These are phyloP conservation scores for Piscicola geometra DNA, from an alignment of 2,888 invertebrate species.

Conservation along the genomic window DNA sequence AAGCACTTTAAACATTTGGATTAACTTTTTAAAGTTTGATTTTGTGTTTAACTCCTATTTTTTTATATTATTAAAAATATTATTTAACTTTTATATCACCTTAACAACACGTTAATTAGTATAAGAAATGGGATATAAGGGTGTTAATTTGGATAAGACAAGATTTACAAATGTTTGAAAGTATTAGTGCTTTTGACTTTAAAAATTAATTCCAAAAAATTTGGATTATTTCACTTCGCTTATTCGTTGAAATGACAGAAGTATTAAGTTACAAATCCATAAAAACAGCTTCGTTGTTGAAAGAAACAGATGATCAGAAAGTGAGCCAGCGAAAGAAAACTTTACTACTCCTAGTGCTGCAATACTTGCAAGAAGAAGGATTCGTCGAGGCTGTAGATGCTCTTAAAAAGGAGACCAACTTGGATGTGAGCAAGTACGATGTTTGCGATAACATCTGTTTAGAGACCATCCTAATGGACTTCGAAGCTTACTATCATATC, in stretches of 20 bases:
- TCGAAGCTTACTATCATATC: constrained; percentile 76
- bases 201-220: no score
- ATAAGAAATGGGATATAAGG: no score
- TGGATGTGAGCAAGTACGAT: constrained; percentile 62
- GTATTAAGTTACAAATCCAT: constrained; percentile 53
- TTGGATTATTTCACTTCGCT: no score
- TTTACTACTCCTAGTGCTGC: constrained; percentile 55
- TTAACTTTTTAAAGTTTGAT: no score
- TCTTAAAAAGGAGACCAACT: constrained; percentile 69
- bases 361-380: constrained; percentile 57
- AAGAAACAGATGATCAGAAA: constrained; percentile 55
- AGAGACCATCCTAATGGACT: constrained; percentile 80
- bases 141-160: no score
- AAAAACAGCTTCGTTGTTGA: constrained; percentile 53
- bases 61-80: no score
- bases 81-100: no score
- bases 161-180: no score
- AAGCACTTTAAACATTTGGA: no score
- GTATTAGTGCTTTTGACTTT: no score
- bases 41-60: no score
- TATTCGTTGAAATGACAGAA: constrained; percentile 44
- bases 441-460: constrained; percentile 88
- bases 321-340: constrained; percentile 55
- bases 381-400: constrained; percentile 64
- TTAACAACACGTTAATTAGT: no score